Evolutionary conservation across 2,113 vertebrate species (phyloP).

Genomic region (Phaethornis superciliosus): DNA sequence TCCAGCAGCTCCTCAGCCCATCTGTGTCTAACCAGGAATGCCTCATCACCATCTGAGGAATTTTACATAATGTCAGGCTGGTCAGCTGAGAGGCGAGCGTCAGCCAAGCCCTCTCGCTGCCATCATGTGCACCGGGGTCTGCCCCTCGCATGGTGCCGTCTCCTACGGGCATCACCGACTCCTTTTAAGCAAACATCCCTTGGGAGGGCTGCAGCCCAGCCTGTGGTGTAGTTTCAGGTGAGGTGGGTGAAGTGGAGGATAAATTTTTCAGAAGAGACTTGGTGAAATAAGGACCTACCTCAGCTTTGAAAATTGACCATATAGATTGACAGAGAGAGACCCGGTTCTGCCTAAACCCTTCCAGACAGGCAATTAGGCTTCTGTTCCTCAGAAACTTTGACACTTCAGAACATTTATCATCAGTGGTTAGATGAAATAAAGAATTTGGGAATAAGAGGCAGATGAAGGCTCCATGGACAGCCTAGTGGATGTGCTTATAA

Average conservation of each 20-base stretch:
- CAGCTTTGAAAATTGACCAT: background rate
- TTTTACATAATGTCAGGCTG: conserved; percentile 21
- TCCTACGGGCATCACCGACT: background rate
- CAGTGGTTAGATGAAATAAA: background rate
- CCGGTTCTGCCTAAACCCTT: background rate
- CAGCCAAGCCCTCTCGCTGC: conserved; percentile 22
- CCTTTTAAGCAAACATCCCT: background rate
- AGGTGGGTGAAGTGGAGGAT: background rate
- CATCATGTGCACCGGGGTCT: background rate
- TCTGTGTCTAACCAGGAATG: background rate
- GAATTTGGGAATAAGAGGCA: background rate
- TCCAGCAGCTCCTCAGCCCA: background rate
- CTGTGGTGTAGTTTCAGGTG: background rate
- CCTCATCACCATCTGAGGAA: conserved; percentile 8
- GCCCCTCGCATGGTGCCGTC: background rate
- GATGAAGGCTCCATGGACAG: background rate
- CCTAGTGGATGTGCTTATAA: background rate
- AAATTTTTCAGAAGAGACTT: background rate
- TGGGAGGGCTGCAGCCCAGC: too few species aligned
- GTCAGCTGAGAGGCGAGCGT: conserved; percentile 40
- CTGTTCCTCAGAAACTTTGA: background rate
- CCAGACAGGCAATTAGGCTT: background rate
- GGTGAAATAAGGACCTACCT: background rate
- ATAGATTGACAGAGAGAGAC: background rate
- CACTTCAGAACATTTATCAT: background rate